Evolutionary conservation across 2,888 invertebrate species (phyloP).

Genomic region (Ochlodes sylvanus): DNA sequence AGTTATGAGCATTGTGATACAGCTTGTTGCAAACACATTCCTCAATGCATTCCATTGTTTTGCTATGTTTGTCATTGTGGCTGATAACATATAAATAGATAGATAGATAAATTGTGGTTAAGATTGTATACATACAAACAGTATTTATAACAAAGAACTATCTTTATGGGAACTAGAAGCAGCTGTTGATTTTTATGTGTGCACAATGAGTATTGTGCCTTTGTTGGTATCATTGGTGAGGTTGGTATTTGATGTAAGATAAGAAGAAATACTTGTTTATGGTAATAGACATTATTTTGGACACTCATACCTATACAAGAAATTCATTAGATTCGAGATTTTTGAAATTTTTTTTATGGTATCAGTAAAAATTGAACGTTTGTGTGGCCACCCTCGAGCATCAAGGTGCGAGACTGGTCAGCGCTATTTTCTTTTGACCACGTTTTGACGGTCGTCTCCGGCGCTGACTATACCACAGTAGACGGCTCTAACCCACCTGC

Average conservation of each 20-base stretch:
- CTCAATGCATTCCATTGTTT: slow-evolving; percentile 1
- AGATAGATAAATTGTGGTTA: slow-evolving; percentile 4
- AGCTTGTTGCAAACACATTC: not conserved
- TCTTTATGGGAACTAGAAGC: slow-evolving; percentile 8
- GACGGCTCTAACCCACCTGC: no score
- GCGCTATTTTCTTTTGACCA: no score
- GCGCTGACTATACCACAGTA: no score
- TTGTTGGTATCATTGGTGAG: slow-evolving; percentile 3
- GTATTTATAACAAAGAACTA: slow-evolving; percentile 5
- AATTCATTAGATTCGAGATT: no score
- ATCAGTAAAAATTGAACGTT: no score
- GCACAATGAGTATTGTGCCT: slow-evolving; percentile 16
- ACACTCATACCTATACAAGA: no score
- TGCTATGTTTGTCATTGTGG: not conserved
- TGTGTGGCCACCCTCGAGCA: no score
- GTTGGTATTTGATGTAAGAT: not conserved
- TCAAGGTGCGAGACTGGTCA: no score
- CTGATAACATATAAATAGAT: not conserved
- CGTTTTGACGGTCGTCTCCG: no score
- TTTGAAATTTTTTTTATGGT: no score
- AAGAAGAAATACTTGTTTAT: not conserved
- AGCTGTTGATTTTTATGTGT: not conserved
- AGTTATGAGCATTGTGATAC: not conserved
- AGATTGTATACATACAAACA: not conserved
- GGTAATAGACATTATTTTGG: no score